Evolutionary conservation across 2,113 vertebrate genomes (phyloP), one percentile per base, ranked within the genome.

Genomic region (Trogon melanurus): DNA sequence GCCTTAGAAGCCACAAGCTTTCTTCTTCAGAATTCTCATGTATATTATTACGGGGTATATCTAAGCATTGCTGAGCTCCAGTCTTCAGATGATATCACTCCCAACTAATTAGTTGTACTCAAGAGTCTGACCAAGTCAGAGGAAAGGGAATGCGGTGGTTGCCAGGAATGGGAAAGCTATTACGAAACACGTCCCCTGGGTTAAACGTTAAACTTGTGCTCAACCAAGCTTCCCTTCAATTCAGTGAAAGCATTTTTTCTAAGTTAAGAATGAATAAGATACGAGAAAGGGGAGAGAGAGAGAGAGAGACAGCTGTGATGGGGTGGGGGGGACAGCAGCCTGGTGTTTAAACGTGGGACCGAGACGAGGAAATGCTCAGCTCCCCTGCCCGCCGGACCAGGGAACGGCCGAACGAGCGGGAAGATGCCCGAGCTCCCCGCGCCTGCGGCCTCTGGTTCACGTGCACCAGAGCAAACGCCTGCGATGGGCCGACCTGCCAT

Each of bases 81-180:
- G 56, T 18, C 9, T 30, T 62, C 13, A 6, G 85, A 53, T 93
- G 85, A 72, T 44, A 45, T 62, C 91, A 75, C 72, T 29, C 48
- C 3, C 1, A 53, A 53, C 36, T 62, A 53, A 85, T 79, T n/a
- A 79, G 66, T 13, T 79, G 78, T 62, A 75, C 76, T 75, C 85
- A 19, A 36, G 53, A 76, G 78, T 16, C 91, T 91, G 91, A 58
- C 69, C 81, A 64, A 74, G 75, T 86, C 84, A 70, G 79, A 91
- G 88, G 84, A 89, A 89, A 91, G 72, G 84, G 93, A 94, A 85
- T 36, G 75, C 48, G 34, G 72, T 30, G 62, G 80, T 81, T 94
- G 84, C 75, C 93, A 86, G 76, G 56, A 93, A 85, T 93, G 79
- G 85, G 81, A 87, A 83, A 78, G 66, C 23, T 38, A 51, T 92